These are phyloP conservation scores for Anoplophora glabripennis DNA, from an alignment of 1,140 invertebrate genomes.

Conservation along the genomic window DNA sequence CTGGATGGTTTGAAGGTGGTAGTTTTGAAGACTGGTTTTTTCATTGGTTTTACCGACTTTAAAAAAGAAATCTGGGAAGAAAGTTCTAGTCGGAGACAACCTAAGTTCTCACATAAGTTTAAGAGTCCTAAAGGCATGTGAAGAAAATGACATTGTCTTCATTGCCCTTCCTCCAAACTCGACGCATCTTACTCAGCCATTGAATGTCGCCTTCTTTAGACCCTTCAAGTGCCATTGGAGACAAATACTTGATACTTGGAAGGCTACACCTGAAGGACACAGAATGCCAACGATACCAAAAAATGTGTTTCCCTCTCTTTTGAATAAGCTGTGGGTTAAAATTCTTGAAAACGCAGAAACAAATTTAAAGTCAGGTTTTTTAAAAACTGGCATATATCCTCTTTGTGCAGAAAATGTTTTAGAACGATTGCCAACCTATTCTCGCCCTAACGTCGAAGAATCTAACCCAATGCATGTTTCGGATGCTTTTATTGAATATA, in stretches of 20 bases:
- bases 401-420: too few relatives aligned
- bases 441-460: too few relatives aligned
- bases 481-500: too few relatives aligned
- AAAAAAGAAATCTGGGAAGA: constrained; percentile 1
- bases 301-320: not conserved
- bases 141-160: constrained; percentile 45
- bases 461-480: too few relatives aligned
- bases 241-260: too few relatives aligned
- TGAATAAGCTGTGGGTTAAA: not conserved
- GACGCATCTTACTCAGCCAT: constrained; percentile 44
- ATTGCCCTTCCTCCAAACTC: constrained; percentile 46
- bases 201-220: too few relatives aligned
- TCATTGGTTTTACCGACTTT: not conserved
- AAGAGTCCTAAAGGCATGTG: constrained; percentile 39
- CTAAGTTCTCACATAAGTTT: constrained; percentile 45
- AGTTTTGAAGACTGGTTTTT: constrained; percentile 4
- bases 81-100: constrained; percentile 31
- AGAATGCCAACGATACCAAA: not conserved
- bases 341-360: not conserved
- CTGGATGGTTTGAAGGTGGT: not conserved
- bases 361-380: not conserved
- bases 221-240: too few relatives aligned
- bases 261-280: too few relatives aligned
- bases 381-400: not conserved
- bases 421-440: too few relatives aligned